Base-by-base conservation (phyloP, 2,113 vertebrate genomes). In the Pagrus major region DNA sequence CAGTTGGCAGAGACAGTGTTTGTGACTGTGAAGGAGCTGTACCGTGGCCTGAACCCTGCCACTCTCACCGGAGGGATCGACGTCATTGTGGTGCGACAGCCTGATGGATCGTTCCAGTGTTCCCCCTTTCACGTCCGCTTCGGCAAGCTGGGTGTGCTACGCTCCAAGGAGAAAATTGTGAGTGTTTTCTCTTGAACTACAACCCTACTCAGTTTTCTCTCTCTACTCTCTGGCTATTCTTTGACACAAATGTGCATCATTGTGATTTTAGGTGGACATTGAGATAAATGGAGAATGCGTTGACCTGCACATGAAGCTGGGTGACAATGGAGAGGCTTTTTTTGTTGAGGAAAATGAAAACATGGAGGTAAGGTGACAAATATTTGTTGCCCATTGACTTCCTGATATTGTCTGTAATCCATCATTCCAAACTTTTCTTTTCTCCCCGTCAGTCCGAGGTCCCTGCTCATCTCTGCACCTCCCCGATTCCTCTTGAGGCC, bases 51-150 rank as follows among this genome's bases (percentile, higher is more conserved):
- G 33, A 99, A 99, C 92, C 96, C 98, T 0, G 96, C 97, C 87
- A 99, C 96, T 0, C 95, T 99, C 70, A 97, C 96, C 0, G 98
- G 98, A 0, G 96, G 96, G 75, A 99, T 99, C 0, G 97, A 99
- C 0, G 96, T 99, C 65, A 92, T 99, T 0, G 97, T 99, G 81
- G 97, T 99, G 80, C 95, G 92, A n/a, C 98, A 99, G 91, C 93
- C 90, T 0, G 96, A 99, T 16, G 97, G 96, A 47, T 96, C 96
- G 3, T 96, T 97, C 89, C 96, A 93, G 33, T 98, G 98, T 80
- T 99, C 98, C 0, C 98, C 98, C 0, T 99, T 99, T 33, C 97
- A 99, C 0, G 96, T 99, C 49, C 96, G 97, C 51, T 99, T 99
- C 0, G 97, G 98, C 71, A 99, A 99, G 89, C 95, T 99, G 61